phyloP scores from a whole-genome alignment of 2,797 vertebrate genomes.

The Phoxinus dragarum region DNA sequence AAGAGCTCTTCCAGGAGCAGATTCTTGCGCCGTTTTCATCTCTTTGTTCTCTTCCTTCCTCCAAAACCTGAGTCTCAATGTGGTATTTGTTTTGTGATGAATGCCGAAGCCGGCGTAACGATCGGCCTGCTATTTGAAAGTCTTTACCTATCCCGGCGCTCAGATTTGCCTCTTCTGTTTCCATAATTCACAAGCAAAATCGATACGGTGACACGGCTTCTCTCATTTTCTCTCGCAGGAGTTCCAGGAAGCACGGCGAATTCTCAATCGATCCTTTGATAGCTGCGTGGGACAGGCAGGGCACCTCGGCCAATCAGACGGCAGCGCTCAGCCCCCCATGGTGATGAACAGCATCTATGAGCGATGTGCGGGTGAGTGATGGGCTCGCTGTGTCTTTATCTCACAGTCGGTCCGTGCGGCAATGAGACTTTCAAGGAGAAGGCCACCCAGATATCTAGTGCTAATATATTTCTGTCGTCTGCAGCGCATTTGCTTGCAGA shows the following conservation, averaged over 20 bases:
- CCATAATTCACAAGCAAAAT: constrained; percentile 46
- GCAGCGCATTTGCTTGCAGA: constrained; percentile 18
- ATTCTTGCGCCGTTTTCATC: constrained; percentile 13
- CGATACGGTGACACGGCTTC: constrained; percentile 30
- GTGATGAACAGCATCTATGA: constrained; percentile 69
- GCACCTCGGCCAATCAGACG: constrained; percentile 64
- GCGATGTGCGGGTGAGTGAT: constrained; percentile 75
- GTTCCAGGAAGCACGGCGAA: constrained; percentile 54
- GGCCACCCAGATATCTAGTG: constrained; percentile 38
- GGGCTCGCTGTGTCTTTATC: constrained; percentile 37
- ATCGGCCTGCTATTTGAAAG: constrained; percentile 28
- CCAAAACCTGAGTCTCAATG: constrained; percentile 3
- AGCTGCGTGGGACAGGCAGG: constrained; percentile 66
- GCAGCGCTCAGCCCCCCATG: constrained; percentile 62
- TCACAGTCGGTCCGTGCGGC: constrained; percentile 1
- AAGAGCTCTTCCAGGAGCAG: constrained; percentile 43
- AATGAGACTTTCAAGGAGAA: constrained; percentile 48
- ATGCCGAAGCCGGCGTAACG: constrained; percentile 6
- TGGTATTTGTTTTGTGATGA: constrained; percentile 49
- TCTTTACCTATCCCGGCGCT: constrained; percentile 27
- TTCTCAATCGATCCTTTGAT: constrained; percentile 74
- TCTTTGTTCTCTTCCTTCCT: constrained; percentile 21
- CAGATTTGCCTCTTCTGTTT: constrained; percentile 33
- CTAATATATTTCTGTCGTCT: constrained; percentile 44
- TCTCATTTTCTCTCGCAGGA: constrained; percentile 53